Evolutionary conservation across 2,797 vertebrate species (phyloP).

Genomic region (Dipus sagitta): DNA sequence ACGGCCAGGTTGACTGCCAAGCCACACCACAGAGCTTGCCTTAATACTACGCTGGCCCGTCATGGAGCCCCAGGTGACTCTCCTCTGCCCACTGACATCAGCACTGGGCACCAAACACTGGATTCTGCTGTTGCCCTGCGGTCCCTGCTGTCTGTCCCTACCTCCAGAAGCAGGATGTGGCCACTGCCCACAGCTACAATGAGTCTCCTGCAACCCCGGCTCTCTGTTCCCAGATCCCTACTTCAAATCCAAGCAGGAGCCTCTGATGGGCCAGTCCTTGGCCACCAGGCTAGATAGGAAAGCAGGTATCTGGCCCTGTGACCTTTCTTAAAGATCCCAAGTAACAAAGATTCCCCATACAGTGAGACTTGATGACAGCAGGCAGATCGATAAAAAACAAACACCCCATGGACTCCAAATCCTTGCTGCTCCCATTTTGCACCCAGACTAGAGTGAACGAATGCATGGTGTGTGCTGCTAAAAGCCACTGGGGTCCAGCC

Average conservation of each 20-base stretch:
- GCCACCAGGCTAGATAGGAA: background rate
- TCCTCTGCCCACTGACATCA: slow-evolving; percentile 40
- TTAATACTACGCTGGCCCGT: background rate
- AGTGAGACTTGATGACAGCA: background rate
- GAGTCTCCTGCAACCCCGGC: background rate
- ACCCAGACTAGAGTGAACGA: background rate
- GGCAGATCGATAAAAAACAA: background rate
- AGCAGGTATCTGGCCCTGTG: background rate
- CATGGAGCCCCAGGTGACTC: background rate
- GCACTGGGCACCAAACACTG: slow-evolving; percentile 5
- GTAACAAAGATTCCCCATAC: background rate
- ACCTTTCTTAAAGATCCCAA: background rate
- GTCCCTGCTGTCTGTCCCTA: background rate
- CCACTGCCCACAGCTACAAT: background rate
- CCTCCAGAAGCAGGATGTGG: slow-evolving; percentile 46
- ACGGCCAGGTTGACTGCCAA: background rate
- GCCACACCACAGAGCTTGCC: background rate
- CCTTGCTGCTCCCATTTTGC: background rate
- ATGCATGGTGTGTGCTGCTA: too few species aligned
- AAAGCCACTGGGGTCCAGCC: background rate
- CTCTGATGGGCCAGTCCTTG: background rate
- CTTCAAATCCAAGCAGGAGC: background rate
- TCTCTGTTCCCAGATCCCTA: background rate
- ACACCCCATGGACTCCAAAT: background rate
- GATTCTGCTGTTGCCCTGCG: background rate